Base-by-base conservation (phyloP, 2,113 vertebrate species). In the Panthera uncia region DNA sequence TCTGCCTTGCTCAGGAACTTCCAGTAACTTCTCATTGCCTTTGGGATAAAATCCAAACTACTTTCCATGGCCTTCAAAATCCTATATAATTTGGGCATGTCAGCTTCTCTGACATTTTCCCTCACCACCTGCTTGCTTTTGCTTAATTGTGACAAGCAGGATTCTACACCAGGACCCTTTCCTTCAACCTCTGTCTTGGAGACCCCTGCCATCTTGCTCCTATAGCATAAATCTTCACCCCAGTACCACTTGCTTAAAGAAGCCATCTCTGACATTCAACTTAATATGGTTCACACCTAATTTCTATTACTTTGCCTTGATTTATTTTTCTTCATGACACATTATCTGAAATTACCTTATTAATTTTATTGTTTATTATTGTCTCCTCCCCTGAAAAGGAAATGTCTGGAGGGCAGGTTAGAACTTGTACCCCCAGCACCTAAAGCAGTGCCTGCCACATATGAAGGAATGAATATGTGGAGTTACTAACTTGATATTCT, bases 361-460 rank as follows among this genome's bases (percentile, higher is more conserved):
- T 86, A 81, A 81, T 55, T 71, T 92, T 89, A 50, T 86, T 89
- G 10, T 57, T 80, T 91, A 74, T 91, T 94, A 19, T 55, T 33
- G 5, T 96, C 68, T 92, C 10, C 27, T 94, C 63, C 19, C 25
- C 45, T 82, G 31, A 25, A 92, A 89, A 78, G 29, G 86, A 97
- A 94, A 94, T 94, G 41, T 91, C 91, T 31, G 4, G 55, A 94
- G 71, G 57, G 55, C 80, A 82, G 65, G 55, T 90, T 94, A 78
- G n/a, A 80, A 33, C 61, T 71, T 97, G 48, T 69, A 29, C 45
- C 11, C 38, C 52, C 38, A 48, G 52, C 38, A 48, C 21, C 63
- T 71, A 71, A 82, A 96, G 90, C n/a, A 57, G 23, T 68, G 48
- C 94, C 48, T 76, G 55, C 66, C 65, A 94, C 57, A 68, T 31